Evolutionary conservation across 2,797 vertebrate genomes (phyloP).

Genomic region (Clangula hyemalis): DNA sequence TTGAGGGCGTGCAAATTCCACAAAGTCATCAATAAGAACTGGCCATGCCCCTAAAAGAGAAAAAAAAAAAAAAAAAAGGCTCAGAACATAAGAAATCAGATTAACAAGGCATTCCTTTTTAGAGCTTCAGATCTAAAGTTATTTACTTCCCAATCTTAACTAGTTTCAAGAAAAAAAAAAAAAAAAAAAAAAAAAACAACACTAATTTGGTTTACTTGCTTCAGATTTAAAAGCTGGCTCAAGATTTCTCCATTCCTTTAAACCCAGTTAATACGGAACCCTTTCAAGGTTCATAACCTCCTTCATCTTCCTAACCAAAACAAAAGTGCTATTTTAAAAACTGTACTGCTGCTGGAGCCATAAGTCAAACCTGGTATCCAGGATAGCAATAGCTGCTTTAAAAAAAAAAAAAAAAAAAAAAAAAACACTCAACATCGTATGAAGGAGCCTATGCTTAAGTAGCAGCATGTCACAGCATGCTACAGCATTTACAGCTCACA

Average conservation of each 20-base stretch:
- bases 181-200: no score
- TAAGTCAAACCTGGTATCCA: background rate
- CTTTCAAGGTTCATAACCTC: background rate
- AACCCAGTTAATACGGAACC: background rate
- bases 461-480: background rate
- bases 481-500: background rate
- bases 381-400: background rate
- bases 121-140: background rate
- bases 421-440: rapidly evolving
- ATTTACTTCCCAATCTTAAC: background rate
- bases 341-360: background rate
- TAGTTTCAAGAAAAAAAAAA: background rate
- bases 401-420: no score
- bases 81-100: background rate
- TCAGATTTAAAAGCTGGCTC: background rate
- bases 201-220: background rate
- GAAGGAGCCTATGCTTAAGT: background rate
- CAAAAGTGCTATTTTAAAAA: background rate
- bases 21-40: constrained; percentile 98
- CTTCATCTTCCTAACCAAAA: background rate
- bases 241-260: background rate
- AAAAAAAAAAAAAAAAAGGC: background rate
- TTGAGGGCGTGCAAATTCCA: constrained; percentile 98
- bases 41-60: constrained; percentile 91
- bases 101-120: background rate